A percentile compares a stretch with the other conserved stretches of the same genome.
phyloP scores from a whole-genome alignment of 2,113 vertebrate genomes.

The Ceratotherium simum region DNA sequence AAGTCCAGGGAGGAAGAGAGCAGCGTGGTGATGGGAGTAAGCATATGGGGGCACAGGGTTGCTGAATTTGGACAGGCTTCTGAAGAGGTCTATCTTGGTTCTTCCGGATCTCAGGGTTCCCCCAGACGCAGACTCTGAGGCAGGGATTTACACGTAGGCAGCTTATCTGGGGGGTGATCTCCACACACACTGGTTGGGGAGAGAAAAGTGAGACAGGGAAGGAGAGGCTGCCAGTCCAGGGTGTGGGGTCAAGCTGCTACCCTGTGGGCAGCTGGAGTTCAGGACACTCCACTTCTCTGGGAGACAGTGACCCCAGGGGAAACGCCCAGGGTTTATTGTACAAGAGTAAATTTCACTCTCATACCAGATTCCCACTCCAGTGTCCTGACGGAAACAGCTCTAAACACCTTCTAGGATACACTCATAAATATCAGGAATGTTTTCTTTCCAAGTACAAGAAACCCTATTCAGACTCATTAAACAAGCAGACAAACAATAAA shows the following conservation, averaged over 20 bases:
- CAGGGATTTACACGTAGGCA: neutral
- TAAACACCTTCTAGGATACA: neutral
- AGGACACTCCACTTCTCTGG: neutral
- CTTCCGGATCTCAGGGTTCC: neutral
- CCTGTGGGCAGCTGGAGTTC: neutral
- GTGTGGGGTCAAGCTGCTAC: too few species aligned
- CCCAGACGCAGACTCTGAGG: neutral
- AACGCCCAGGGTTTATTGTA: neutral
- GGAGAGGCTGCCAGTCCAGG: too few species aligned
- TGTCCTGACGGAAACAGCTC: rapidly evolving
- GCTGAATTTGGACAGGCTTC: neutral
- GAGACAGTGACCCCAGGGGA: neutral
- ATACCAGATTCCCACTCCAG: too few species aligned
- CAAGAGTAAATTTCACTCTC: neutral
- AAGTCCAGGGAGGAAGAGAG: neutral
- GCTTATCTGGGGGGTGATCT: neutral
- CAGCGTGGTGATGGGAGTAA: rapidly evolving
- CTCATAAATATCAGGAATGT: neutral
- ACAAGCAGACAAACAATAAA: neutral
- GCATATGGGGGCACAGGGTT: rapidly evolving
- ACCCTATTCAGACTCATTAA: neutral
- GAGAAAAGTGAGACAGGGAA: neutral
- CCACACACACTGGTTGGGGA: neutral
- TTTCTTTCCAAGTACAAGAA: neutral
- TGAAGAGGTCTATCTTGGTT: neutral